Evolutionary conservation across 2,888 invertebrate genomes (phyloP), one percentile per base, ranked within the genome.

Genomic region (Mimachlamys varia): DNA sequence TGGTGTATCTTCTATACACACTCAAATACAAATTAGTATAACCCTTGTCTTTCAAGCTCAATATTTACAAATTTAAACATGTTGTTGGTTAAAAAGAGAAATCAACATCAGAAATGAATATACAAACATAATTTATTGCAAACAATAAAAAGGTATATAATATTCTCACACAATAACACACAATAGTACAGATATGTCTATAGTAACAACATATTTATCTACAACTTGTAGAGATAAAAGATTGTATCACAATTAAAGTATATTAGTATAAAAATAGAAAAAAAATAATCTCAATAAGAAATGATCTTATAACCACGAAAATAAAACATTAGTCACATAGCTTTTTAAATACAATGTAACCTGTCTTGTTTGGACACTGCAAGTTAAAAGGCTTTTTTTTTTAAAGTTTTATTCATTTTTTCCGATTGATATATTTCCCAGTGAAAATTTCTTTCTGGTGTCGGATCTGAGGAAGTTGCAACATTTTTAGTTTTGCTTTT

Each of bases 221-320:
- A 19, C 19, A 58, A 58, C 58, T n/a, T 58, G 58, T 58, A 58
- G 19, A 17, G 44, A 44, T 44, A 5, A 44, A 58, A 58, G 19
- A 58, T 58, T 58, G 19, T 76, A 76, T 76, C 76, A 76, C 76
- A 76, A 76, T 76, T 15, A 76, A 58, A n/a, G 76, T 76, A 76
- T 12, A 76, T 76, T 22, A 76, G 76, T 76, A 76, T 76, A 33
- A 76, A 76, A 76, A 76, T 76, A 76, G 76, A 76, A 76, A 76
- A 33, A 19, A 2, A 53, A 5, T 53, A 1, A 22, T n/a, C n/a
- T 58, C 58, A 58, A 22, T 58, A 58, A 58, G n/a, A 58, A 58
- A 7, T 58, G 19, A 22, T 58, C n/a, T 58, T 1, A 19, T n/a
- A 58, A 58, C 22, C 44, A 44, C 44, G n/a, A n/a, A n/a, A n/a